phyloP scores from a whole-genome alignment of 2,113 vertebrate species.

The Prinia subflava region DNA sequence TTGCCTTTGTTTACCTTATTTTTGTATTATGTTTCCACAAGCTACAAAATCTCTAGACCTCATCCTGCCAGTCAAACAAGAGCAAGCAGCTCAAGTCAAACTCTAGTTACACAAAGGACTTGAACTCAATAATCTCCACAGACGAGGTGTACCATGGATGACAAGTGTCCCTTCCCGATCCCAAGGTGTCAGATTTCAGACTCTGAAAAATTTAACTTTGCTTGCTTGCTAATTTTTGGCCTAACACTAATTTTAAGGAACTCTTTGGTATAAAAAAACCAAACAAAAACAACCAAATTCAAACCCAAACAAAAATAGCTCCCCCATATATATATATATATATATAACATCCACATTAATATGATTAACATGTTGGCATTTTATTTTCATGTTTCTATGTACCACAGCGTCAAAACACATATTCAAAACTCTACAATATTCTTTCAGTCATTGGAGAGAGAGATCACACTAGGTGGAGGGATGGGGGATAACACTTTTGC shows the following conservation, averaged over 20 bases:
- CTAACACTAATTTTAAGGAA: neutral
- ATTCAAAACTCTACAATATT: neutral
- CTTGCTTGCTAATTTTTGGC: neutral
- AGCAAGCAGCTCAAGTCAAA: neutral
- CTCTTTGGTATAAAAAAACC: neutral
- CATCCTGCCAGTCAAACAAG: neutral
- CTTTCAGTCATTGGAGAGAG: neutral
- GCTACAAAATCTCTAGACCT: neutral
- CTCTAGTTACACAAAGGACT: neutral
- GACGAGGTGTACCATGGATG: neutral
- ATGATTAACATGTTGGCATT: neutral
- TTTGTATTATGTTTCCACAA: neutral
- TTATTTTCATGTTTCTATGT: neutral
- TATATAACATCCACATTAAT: neutral
- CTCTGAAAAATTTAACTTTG: neutral
- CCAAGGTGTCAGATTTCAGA: neutral
- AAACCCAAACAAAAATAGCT: neutral
- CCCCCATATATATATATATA: neutral
- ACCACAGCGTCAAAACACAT: neutral
- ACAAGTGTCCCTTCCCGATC: neutral
- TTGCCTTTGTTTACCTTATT: neutral
- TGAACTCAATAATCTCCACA: neutral
- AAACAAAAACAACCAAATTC: neutral
- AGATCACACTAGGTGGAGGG: neutral
- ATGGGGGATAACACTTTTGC: neutral